A percentile compares a stretch with the other conserved stretches of the same genome.
Evolutionary conservation across 2,888 invertebrate species (phyloP).

Genomic region (Microdon myrmicae): DNA sequence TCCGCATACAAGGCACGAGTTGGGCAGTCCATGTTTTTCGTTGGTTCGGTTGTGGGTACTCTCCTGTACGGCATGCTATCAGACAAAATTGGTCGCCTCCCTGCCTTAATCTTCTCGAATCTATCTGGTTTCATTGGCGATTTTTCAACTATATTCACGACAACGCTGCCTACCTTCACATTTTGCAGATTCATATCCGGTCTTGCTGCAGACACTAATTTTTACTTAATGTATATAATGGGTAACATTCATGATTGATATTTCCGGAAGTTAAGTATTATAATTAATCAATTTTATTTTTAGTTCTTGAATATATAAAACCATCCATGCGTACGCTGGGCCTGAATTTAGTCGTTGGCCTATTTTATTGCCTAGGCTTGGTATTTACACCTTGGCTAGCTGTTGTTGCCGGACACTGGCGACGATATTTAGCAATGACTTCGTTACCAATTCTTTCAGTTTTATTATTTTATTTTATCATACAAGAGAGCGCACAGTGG

Average conservation of each 20-base stretch:
- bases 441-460: slow-evolving; percentile 69
- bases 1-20: slow-evolving; percentile 72
- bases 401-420: slow-evolving; percentile 68
- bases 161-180: slow-evolving; percentile 68
- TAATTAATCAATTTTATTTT: slow-evolving; percentile 15
- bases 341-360: slow-evolving; percentile 71
- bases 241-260: slow-evolving; percentile 61
- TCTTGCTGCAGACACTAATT: slow-evolving; percentile 71
- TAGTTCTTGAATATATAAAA: slow-evolving; percentile 72
- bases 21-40: slow-evolving; percentile 73
- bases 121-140: slow-evolving; percentile 70
- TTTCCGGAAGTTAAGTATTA: background rate
- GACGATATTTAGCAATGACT: slow-evolving; percentile 68
- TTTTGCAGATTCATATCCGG: slow-evolving; percentile 71
- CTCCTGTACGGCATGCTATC: slow-evolving; percentile 71
- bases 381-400: slow-evolving; percentile 70
- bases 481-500: slow-evolving; percentile 74
- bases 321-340: slow-evolving; percentile 72
- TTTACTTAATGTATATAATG: slow-evolving; percentile 73
- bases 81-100: slow-evolving; percentile 71
- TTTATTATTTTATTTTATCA: slow-evolving; percentile 68
- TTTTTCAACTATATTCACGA: slow-evolving; percentile 69
- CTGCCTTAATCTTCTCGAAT: slow-evolving; percentile 70
- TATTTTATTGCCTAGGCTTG: slow-evolving; percentile 71
- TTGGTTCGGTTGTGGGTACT: slow-evolving; percentile 72